Conservation (phyloP, 1,140 invertebrate genomes). For the Penaeus japonicus region DNA sequence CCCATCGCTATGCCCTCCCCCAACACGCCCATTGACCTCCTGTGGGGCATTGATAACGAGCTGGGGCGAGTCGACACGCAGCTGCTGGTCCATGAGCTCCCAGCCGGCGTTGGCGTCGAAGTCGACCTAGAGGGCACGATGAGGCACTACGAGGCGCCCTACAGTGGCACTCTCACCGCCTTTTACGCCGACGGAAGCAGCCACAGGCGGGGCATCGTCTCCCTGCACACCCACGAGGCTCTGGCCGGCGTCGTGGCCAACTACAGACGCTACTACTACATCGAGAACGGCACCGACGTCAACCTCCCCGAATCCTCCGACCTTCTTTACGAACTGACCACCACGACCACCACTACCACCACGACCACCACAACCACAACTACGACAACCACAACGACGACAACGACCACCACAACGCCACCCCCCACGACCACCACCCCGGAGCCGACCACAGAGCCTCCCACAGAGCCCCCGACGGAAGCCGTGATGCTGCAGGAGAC, state of each 20-base stretch:
- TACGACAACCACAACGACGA: conserved; percentile 51
- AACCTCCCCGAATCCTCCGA: background rate
- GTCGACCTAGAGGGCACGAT: conserved; percentile 31
- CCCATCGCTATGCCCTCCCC: conserved; percentile 40
- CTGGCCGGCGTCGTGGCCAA: conserved; percentile 26
- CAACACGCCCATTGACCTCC: conserved; percentile 6
- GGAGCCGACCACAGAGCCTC: background rate
- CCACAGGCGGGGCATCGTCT: conserved; percentile 23
- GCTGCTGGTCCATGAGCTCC: conserved; percentile 22
- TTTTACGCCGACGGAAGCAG: conserved; percentile 32
- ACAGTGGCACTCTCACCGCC: conserved; percentile 38
- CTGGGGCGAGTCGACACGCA: conserved; percentile 10
- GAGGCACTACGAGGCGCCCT: conserved; percentile 54
- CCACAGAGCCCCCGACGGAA: conserved; percentile 7
- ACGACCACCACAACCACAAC: conserved; percentile 45
- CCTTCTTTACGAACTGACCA: conserved; percentile 44
- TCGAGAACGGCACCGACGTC: conserved; percentile 33
- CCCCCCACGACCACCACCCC: conserved; percentile 3
- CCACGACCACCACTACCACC: conserved; percentile 53
- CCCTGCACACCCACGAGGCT: conserved; percentile 50
- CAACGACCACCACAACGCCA: conserved; percentile 32
- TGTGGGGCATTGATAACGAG: conserved; percentile 47
- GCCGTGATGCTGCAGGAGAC: background rate
- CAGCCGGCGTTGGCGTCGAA: conserved; percentile 47
- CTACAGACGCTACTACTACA: conserved; percentile 40